Evolutionary conservation across 1,140 invertebrate genomes (phyloP), one percentile per base, ranked within the genome.

Genomic region (Panulirus ornatus): DNA sequence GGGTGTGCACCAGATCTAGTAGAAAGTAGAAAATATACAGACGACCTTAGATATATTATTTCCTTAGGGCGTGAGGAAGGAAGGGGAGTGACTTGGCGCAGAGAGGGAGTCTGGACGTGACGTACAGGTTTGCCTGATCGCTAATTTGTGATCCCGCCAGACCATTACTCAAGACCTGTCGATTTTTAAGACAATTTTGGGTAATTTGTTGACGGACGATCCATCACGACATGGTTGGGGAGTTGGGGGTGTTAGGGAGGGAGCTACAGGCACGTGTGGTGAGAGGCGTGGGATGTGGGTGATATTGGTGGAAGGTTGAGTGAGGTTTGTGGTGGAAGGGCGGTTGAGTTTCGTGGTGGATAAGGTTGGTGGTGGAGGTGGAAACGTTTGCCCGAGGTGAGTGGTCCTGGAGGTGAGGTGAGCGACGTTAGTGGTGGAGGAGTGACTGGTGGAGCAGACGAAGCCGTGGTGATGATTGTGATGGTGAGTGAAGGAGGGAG

Each of bases 131-230:
- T n/a, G n/a, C n/a, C n/a, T n/a, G n/a, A n/a, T n/a, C n/a, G n/a
- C n/a, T n/a, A n/a, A n/a, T n/a, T n/a, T n/a, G n/a, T n/a, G n/a
- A n/a, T n/a, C n/a, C n/a, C n/a, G n/a, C n/a, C n/a, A n/a, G n/a
- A n/a, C 66, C 66, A 70, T 70, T 70, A 70, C 66, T 70, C 66
- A 70, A 70, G n/a, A 9, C 1, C 27, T 70, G 66, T 70, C 66
- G 66, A 70, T 30, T 70, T 70, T 70, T 70, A 70, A 27, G 66
- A 70, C 27, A 70, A 70, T 70, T 70, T 70, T 30, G 27, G 66
- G 66, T 70, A 70, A 70, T 70, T 70, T 70, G 66, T 16, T 70
- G 66, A 70, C 66, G 22, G 66, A 70, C 66, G n/a, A 70, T 70
- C 66, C 66, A 70, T 70, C 66, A 70, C 66, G 11, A 11, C 11